Conservation (phyloP, 2,113 vertebrate genomes). For the Penelope pileata region DNA sequence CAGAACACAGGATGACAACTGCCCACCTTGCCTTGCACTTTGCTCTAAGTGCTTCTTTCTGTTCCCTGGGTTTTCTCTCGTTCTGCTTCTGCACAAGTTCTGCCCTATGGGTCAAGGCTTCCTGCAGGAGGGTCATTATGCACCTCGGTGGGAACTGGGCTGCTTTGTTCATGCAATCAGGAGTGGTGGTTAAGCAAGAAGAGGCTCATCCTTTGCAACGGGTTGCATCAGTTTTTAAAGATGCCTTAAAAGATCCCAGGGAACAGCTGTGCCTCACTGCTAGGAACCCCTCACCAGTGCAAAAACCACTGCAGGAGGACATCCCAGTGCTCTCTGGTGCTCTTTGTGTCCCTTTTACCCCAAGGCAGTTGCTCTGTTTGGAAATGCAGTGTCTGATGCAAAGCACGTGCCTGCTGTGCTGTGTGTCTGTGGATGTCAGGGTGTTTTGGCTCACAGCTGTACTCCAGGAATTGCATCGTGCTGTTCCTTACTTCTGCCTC, state of each 20-base stretch:
- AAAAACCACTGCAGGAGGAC: background rate
- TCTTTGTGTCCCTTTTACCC: background rate
- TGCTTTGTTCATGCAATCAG: background rate
- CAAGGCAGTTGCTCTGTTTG: background rate
- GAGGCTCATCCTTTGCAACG: background rate
- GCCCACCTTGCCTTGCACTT: too few relatives aligned
- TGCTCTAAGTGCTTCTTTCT: background rate
- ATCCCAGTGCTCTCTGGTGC: background rate
- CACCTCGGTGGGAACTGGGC: background rate
- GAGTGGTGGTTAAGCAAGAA: background rate
- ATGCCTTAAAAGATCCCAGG: background rate
- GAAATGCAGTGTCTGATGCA: background rate
- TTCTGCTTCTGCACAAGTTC: background rate
- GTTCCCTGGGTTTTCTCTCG: background rate
- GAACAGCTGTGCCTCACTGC: background rate
- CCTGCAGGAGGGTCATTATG: background rate
- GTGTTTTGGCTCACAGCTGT: background rate
- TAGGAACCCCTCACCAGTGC: fast-evolving
- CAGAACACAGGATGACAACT: too few relatives aligned
- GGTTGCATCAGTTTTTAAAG: background rate
- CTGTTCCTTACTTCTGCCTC: too few relatives aligned
- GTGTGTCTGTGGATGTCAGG: background rate
- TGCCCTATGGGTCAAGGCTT: background rate
- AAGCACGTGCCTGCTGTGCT: background rate
- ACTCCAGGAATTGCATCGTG: background rate